Evolutionary conservation across 2,888 invertebrate species (phyloP).

Genomic region (Sesamia inferens): DNA sequence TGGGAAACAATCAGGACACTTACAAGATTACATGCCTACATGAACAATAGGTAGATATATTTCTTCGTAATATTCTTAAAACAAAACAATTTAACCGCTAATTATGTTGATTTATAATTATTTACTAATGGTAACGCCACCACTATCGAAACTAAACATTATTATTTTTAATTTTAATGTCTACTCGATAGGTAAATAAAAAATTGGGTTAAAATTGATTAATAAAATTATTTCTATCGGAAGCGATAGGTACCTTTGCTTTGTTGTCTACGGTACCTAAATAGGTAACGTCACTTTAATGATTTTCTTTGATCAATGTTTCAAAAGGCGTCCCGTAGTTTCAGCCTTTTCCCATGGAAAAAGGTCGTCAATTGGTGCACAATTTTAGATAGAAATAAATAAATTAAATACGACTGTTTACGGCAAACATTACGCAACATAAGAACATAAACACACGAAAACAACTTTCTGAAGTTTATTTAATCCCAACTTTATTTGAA

Average conservation of each 20-base stretch:
- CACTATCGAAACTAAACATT: slow-evolving; percentile 54
- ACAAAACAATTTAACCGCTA: slow-evolving; percentile 36
- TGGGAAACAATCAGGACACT: slow-evolving; percentile 12
- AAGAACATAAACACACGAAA: too few relatives aligned
- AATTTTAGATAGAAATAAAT: not conserved
- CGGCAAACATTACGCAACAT: too few relatives aligned
- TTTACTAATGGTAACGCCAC: slow-evolving; percentile 57
- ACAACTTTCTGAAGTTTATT: too few relatives aligned
- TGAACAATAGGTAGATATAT: not conserved
- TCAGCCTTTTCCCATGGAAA: not conserved
- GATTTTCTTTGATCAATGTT: not conserved
- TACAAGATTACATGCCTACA: not conserved
- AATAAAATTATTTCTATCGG: slow-evolving; percentile 8
- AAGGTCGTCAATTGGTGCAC: not conserved
- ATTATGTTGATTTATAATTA: slow-evolving; percentile 57
- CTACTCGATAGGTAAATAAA: slow-evolving; percentile 52
- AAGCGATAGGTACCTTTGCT: slow-evolving; percentile 4
- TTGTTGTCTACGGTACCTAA: not conserved
- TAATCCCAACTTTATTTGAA: too few relatives aligned
- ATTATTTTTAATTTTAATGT: slow-evolving; percentile 54
- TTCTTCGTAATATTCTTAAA: slow-evolving; percentile 21
- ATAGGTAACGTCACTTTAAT: not conserved
- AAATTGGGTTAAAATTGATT: slow-evolving; percentile 61
- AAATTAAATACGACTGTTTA: too few relatives aligned
- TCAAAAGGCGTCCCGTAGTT: not conserved